A percentile compares a stretch with the other conserved stretches of the same genome.
Evolutionary conservation across 2,888 invertebrate species (phyloP).

Genomic region (Litoditis marina): DNA sequence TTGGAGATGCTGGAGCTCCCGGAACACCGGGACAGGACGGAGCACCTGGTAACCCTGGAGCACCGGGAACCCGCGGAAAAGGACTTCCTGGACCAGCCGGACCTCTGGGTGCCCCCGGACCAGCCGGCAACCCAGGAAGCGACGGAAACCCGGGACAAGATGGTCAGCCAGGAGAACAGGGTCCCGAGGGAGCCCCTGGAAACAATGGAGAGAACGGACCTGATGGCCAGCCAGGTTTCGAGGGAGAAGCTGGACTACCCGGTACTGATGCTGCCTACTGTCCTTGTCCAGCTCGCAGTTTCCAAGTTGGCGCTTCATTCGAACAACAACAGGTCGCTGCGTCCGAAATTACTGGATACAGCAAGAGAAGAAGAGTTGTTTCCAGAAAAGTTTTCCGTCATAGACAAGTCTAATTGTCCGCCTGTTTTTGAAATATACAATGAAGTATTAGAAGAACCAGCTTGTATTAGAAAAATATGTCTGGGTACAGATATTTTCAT

Average conservation of each 20-base stretch:
- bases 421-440: no score
- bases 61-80: no score
- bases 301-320: not conserved
- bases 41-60: no score
- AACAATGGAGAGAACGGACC: conserved; percentile 12
- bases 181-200: conserved; percentile 5
- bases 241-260: conserved; percentile 7
- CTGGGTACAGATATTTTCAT: no score
- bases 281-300: not conserved
- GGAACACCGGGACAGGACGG: conserved; percentile 33
- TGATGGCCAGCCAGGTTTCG: conserved; percentile 5
- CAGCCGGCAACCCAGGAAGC: conserved; percentile 6
- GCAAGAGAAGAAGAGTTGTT: no score
- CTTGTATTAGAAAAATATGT: no score
- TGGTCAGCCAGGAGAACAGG: conserved; percentile 9
- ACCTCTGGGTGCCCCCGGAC: conserved; percentile 20
- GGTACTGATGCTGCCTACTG: conserved; percentile 16
- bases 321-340: not conserved
- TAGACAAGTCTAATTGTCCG: no score
- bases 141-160: not conserved
- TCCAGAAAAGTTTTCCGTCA: no score
- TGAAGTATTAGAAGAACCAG: no score
- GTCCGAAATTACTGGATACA: no score
- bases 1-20: conserved; percentile 26
- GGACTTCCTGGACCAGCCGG: conserved; percentile 7